Conservation (phyloP, 2,113 vertebrate species). For the Cichladusa arquata region DNA sequence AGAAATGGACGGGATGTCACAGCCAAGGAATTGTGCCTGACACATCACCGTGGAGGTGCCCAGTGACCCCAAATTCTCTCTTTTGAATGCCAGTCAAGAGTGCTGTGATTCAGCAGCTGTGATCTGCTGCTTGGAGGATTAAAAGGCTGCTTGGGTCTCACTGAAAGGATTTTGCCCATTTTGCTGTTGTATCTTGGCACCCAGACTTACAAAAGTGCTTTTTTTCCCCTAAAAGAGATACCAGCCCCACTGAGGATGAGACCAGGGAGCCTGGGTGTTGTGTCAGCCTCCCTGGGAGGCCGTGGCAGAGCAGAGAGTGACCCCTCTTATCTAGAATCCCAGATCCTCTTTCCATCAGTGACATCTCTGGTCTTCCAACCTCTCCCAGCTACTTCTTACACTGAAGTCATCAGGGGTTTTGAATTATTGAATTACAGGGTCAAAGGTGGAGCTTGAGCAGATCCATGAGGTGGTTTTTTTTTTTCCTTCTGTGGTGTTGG, state of each 20-base stretch:
- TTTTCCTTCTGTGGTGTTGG: not conserved
- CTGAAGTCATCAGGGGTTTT: not conserved
- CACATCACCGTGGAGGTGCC: not conserved
- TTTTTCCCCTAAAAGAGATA: not conserved
- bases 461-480: not conserved
- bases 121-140: slow-evolving; percentile 20
- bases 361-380: not conserved
- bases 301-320: not conserved
- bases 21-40: not conserved
- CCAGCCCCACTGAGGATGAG: accelerated
- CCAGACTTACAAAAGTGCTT: not conserved
- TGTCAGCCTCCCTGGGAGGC: not conserved
- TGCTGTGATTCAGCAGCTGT: slow-evolving; percentile 12
- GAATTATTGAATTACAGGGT: not conserved
- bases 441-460: not conserved
- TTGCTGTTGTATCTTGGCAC: not conserved
- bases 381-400: not conserved
- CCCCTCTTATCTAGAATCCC: not conserved
- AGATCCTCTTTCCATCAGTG: not conserved
- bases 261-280: not conserved
- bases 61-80: not conserved
- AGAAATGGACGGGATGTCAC: not conserved
- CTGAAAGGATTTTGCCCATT: slow-evolving; percentile 9
- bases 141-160: not conserved
- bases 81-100: slow-evolving; percentile 1